Evolutionary conservation across 2,888 invertebrate species (phyloP).

Genomic region (Euzophera pinguis): DNA sequence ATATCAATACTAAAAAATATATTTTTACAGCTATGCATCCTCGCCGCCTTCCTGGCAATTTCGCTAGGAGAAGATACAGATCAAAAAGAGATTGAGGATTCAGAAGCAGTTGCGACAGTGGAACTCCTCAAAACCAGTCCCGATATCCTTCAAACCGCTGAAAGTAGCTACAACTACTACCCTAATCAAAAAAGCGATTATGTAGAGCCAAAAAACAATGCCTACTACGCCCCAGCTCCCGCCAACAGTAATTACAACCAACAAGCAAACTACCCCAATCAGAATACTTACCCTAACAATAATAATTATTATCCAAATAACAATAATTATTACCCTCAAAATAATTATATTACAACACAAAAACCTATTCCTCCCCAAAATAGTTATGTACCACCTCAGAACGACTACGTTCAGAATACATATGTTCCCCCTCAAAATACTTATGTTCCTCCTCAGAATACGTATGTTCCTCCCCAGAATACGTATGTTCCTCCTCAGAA

Average conservation of each 20-base stretch:
- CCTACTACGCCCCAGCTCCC: conserved; percentile 12
- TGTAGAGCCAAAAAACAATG: conserved; percentile 17
- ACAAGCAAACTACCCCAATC: conserved; percentile 23
- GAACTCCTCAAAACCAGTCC: conserved; percentile 41
- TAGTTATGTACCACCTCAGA: conserved; percentile 30
- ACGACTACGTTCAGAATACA: conserved; percentile 26
- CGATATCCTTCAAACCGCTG: conserved; percentile 33
- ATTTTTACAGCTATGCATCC: conserved; percentile 43
- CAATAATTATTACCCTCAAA: conserved; percentile 23
- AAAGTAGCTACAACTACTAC: conserved; percentile 31
- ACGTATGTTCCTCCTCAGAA: conserved; percentile 19
- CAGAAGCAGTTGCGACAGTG: conserved; percentile 45
- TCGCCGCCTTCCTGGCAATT: conserved; percentile 53
- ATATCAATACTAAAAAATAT: neutral
- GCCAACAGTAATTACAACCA: neutral
- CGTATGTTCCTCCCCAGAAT: conserved; percentile 19
- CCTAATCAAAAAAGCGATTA: conserved; percentile 13
- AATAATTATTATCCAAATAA: conserved; percentile 22
- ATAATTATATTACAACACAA: conserved; percentile 27
- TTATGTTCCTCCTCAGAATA: conserved; percentile 30
- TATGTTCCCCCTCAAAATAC: conserved; percentile 30
- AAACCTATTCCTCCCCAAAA: conserved; percentile 30
- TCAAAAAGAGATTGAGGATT: conserved; percentile 42
- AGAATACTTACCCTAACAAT: conserved; percentile 25
- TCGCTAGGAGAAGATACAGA: conserved; percentile 46